phyloP scores from a whole-genome alignment of 1,140 invertebrate species.

The Drosophila chauvacae region DNA sequence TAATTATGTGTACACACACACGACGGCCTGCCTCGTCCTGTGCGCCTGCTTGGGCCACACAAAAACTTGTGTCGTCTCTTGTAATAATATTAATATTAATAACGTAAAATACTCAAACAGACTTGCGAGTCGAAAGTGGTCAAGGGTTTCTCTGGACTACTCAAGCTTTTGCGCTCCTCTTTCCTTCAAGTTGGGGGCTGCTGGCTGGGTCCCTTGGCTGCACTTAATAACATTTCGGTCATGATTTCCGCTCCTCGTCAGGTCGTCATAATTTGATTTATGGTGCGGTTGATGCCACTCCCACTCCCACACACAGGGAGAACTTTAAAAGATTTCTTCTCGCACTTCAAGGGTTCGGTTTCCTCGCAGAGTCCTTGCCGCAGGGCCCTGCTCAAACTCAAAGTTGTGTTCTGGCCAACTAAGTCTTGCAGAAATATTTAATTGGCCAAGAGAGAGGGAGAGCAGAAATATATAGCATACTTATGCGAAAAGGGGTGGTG shows the following conservation, averaged over 20 bases:
- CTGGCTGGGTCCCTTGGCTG: slow-evolving; percentile 51
- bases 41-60: background rate
- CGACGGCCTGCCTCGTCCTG: background rate
- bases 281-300: slow-evolving; percentile 45
- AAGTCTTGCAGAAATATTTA: slow-evolving; percentile 78
- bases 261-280: slow-evolving; percentile 73
- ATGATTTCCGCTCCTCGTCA: slow-evolving; percentile 39
- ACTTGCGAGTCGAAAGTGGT: slow-evolving; percentile 51
- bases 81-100: slow-evolving; percentile 82
- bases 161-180: slow-evolving; percentile 5
- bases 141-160: slow-evolving; percentile 56
- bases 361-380: background rate
- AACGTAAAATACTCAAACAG: slow-evolving; percentile 68
- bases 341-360: slow-evolving; percentile 15
- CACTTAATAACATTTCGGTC: slow-evolving; percentile 72
- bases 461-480: slow-evolving; percentile 66
- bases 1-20: slow-evolving; percentile 70
- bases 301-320: background rate
- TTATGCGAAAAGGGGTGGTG: slow-evolving; percentile 46
- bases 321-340: slow-evolving; percentile 31
- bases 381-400: slow-evolving; percentile 1
- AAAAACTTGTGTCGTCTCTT: slow-evolving; percentile 51
- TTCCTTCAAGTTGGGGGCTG: slow-evolving; percentile 8
- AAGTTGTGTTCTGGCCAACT: slow-evolving; percentile 16
- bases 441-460: slow-evolving; percentile 43